A percentile compares a stretch with the other conserved stretches of the same genome.
These are phyloP conservation scores for Seladonia tumulorum DNA, from an alignment of 2,888 invertebrate species.

Conservation along the genomic window DNA sequence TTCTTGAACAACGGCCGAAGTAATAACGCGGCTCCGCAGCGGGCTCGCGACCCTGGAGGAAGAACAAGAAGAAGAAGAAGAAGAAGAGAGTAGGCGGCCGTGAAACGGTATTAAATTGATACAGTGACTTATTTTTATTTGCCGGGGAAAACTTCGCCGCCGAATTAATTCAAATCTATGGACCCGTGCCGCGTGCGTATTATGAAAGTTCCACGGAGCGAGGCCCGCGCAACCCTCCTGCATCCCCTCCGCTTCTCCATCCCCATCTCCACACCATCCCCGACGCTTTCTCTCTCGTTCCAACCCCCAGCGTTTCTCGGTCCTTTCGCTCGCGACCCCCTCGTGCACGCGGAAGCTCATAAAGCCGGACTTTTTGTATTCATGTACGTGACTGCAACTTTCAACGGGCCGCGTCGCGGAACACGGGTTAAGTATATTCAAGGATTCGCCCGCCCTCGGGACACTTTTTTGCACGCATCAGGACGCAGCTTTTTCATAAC, in stretches of 20 bases:
- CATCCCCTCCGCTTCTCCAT: not conserved
- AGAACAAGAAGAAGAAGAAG: not conserved
- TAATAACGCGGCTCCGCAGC: conserved; percentile 64
- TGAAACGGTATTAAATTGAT: conserved; percentile 77
- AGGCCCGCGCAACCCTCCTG: conserved; percentile 31
- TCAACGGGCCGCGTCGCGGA: conserved; percentile 55
- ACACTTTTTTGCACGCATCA: conserved; percentile 52
- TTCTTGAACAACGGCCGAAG: conserved; percentile 69
- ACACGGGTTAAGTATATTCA: conserved; percentile 69
- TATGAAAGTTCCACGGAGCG: conserved; percentile 70
- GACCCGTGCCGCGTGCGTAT: conserved; percentile 67
- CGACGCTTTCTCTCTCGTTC: conserved; percentile 15
- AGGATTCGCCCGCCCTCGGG: conserved; percentile 61
- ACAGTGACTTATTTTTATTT: conserved; percentile 76
- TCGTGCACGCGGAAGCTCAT: conserved; percentile 59
- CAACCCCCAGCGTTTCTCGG: not conserved
- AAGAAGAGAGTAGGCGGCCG: conserved; percentile 5
- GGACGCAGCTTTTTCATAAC: conserved; percentile 50
- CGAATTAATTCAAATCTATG: conserved; percentile 80
- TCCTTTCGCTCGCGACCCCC: conserved; percentile 10
- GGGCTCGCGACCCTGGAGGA: not conserved
- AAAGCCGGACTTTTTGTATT: conserved; percentile 68
- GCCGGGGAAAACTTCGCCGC: conserved; percentile 75
- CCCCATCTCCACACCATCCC: no score
- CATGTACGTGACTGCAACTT: conserved; percentile 70